Conservation (phyloP, 2,113 vertebrate genomes). For the Tragelaphus imberbis region DNA sequence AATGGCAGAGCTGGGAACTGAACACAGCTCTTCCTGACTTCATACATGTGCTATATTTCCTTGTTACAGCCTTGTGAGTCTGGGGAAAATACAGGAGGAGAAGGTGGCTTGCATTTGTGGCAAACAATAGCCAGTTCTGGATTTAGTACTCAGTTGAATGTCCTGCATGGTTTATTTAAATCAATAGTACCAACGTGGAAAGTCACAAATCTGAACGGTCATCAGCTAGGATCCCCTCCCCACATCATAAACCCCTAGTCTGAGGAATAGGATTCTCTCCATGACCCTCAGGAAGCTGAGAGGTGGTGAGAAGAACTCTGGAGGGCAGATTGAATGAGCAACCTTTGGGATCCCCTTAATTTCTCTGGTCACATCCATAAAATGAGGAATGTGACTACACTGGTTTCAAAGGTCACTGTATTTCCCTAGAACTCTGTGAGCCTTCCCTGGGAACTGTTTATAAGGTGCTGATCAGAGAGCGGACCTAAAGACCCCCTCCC, state of each 20-base stretch:
- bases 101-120: not conserved
- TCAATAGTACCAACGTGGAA: not conserved
- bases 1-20: not conserved
- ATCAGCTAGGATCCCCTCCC: not conserved
- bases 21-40: not conserved
- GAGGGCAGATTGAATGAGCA: not conserved
- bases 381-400: not conserved
- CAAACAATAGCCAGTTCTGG: not conserved
- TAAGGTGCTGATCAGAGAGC: not conserved
- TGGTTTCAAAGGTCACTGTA: constrained; percentile 34
- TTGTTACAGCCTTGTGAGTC: not conserved
- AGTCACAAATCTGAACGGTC: not conserved
- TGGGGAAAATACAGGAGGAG: not conserved
- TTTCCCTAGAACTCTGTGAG: not conserved
- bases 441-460: not conserved
- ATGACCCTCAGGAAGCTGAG: not conserved
- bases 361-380: not conserved
- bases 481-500: not conserved
- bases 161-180: not conserved
- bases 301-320: not conserved
- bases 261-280: not conserved
- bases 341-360: constrained; percentile 27
- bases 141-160: not conserved
- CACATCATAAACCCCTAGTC: not conserved
- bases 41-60: rapidly evolving